Percentiles rank a stretch among this genome's conserved stretches.
These are phyloP conservation scores for Clunio marinus DNA, from an alignment of 2,888 invertebrate species.

Conservation along the genomic window DNA sequence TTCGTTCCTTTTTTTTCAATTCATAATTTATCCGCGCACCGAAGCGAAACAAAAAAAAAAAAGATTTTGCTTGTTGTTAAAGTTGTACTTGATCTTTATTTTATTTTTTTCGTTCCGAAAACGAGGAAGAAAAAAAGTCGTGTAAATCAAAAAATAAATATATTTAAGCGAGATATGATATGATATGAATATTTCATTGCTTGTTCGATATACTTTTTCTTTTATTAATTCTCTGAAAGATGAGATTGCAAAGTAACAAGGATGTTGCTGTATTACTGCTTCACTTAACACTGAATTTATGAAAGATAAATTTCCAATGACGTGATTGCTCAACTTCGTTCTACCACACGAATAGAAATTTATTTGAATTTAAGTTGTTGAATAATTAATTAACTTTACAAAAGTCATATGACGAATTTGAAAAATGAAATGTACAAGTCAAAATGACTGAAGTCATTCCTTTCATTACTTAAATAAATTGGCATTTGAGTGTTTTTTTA, in stretches of 20 bases:
- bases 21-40: constrained; percentile 7
- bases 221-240: background rate
- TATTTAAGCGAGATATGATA: background rate
- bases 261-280: constrained; percentile 23
- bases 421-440: too few relatives aligned
- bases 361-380: background rate
- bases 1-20: background rate
- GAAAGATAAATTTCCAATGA: background rate
- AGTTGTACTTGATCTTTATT: background rate
- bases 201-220: background rate
- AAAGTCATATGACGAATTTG: too few relatives aligned
- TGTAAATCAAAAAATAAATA: constrained; percentile 26
- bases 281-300: constrained; percentile 1
- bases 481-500: constrained; percentile 15
- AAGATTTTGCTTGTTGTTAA: background rate
- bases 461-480: constrained; percentile 4
- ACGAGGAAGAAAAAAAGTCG: background rate
- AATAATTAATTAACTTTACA: background rate
- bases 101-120: background rate
- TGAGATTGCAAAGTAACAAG: constrained; percentile 26
- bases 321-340: background rate
- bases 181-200: constrained; percentile 14
- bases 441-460: too few relatives aligned
- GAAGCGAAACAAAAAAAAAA: background rate
- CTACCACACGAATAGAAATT: background rate